Conservation (phyloP, 2,888 invertebrate species). For the Omphaloscelis lunosa region DNA sequence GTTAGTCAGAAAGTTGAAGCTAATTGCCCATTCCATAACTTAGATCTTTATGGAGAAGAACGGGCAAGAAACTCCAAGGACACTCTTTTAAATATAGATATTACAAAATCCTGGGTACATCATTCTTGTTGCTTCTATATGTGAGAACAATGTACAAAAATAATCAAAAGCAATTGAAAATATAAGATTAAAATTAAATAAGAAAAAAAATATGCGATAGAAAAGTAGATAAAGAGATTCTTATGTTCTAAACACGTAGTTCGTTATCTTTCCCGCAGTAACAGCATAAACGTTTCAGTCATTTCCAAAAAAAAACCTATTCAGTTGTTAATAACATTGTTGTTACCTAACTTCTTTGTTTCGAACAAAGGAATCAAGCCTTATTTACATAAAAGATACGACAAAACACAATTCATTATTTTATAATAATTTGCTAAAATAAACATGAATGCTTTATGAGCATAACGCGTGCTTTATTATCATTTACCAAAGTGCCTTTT, state of each 20-base stretch:
- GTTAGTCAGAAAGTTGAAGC: too few species aligned
- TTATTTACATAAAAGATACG: conserved; percentile 44
- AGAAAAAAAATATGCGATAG: too few species aligned
- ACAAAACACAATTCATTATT: conserved; percentile 42
- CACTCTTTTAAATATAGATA: too few species aligned
- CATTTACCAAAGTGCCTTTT: conserved; percentile 27
- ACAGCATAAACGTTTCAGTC: conserved; percentile 14
- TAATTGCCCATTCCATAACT: too few species aligned
- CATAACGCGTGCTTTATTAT: conserved; percentile 20
- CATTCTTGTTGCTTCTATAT: too few species aligned
- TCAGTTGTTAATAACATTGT: conserved; percentile 52
- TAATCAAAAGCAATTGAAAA: too few species aligned
- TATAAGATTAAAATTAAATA: too few species aligned
- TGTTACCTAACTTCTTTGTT: conserved; percentile 42
- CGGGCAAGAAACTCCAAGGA: too few species aligned
- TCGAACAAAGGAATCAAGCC: conserved; percentile 54
- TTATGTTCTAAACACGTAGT: not conserved
- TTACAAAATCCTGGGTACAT: too few species aligned
- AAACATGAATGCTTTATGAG: conserved; percentile 36
- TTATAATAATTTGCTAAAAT: conserved; percentile 42
- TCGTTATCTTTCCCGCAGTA: not conserved
- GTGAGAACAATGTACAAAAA: too few species aligned
- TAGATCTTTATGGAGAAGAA: too few species aligned
- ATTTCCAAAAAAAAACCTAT: conserved; percentile 45
- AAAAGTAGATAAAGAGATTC: too few species aligned